Base-by-base conservation (phyloP, 2,113 vertebrate species). In the Hippoglossus stenolepis region DNA sequence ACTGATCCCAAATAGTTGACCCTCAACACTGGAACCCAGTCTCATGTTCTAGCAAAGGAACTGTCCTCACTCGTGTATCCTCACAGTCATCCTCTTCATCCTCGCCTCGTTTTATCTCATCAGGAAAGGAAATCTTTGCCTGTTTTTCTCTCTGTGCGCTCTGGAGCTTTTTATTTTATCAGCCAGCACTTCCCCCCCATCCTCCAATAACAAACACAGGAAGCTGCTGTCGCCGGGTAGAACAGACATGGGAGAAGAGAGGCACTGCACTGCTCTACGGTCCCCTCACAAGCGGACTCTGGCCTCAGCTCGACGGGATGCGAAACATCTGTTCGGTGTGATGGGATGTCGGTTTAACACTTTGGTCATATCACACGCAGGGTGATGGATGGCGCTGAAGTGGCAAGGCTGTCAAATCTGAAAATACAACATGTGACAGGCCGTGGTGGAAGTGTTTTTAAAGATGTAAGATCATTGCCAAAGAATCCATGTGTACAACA, bases 131-230 rank as follows among this genome's bases (percentile, higher is more conserved):
- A 62, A 80, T 82, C 40, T 70, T 82, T 28, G 7, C 56, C 71
- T 66, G 78, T 40, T 63, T 84, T 60, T 76, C 51, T 66, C 7
- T 65, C 47, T 84, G 65, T 80, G 67, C 76, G 59, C 23, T 17
- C 18, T 84, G 64, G 47, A 4, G 21, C 38, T 79, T 85, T 89
- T 79, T 77, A 83, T 91, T 89, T 87, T 61, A 87, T 87, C 81
- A 83, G 77, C 70, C 54, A 78, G 65, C 6, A 35, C 62, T 0
- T 58, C 81, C 74, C 18, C 51, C 51, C 51, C 64, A 35, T 79
- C 65, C 75, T 91, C 67, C 67, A 93, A 93, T 88, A 95, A 93
- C 90, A 94, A 94, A 92, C 93, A 93, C 90, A 93, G 91, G 91
- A 95, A 94, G 89, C 73, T 79, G 85, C 84, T 84, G 35, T 93